Evolutionary conservation across 1,140 invertebrate genomes (phyloP), one percentile per base, ranked within the genome.

Genomic region (Colletes latitarsis): DNA sequence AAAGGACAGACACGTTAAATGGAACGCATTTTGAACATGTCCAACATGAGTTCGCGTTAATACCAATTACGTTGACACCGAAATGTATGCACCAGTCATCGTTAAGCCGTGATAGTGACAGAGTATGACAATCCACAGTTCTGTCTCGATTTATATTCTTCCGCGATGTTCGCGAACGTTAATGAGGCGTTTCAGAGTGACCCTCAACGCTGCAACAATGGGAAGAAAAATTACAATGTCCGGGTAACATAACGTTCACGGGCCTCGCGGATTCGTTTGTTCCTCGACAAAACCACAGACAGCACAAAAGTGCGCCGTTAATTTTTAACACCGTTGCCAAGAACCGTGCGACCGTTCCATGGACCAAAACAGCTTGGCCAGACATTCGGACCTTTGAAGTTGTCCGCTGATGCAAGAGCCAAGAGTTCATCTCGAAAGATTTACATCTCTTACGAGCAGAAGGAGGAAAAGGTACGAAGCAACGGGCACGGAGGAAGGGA

Each of bases 351-450:
- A 73, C 43, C 52, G 71, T 67, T 49, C 46, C 62, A 6, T 4
- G 17, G 30, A 43, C 62, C 41, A 17, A 14, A 43, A 57, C 62
- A 66, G 46, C 41, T 14, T 41, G 53, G 60, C n/a, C 77, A 62
- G 43, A 68, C 53, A 68, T 75, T 80, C 63, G 78, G 63, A 80
- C 67, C 75, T 82, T 82, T 78, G 80, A 82, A 82, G 80, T 77
- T 43, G 46, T 64, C 66, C 71, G 79, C 82, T 58, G 80, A 70
- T 69, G 77, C 83, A 74, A 77, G 53, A 82, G 73, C 70, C 76
- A 72, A 82, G 53, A 84, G 83, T 82, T 84, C 81, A 72, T 82
- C 55, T 63, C 53, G 46, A 5, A 66, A 81, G 78, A 84, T 84
- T 84, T 82, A 82, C 82, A 82, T 84, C 81, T 72, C 72, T 17